Evolutionary conservation across 2,888 invertebrate genomes (phyloP).

Genomic region (Patella ulyssiponensis): DNA sequence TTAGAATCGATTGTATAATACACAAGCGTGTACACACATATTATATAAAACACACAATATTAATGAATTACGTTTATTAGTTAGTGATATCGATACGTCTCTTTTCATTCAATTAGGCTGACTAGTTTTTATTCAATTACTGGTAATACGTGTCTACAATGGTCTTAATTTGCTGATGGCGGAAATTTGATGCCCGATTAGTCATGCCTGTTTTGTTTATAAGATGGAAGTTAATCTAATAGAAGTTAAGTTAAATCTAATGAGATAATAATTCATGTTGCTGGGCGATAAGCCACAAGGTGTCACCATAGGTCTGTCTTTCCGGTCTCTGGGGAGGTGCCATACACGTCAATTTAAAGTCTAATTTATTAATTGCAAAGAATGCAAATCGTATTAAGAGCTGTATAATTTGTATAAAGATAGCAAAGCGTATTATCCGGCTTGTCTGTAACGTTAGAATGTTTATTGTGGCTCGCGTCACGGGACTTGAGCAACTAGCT

Average conservation of each 20-base stretch:
- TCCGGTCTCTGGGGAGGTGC: background rate
- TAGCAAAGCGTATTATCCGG: slow-evolving; percentile 45
- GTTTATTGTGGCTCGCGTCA: slow-evolving; percentile 29
- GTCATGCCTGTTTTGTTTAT: slow-evolving; percentile 9
- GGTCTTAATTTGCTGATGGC: no score
- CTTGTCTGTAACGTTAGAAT: slow-evolving; percentile 34
- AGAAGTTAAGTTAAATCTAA: slow-evolving; percentile 6
- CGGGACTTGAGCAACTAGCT: slow-evolving; percentile 30
- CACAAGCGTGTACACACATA: no score
- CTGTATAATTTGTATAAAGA: slow-evolving; percentile 54
- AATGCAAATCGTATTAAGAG: slow-evolving; percentile 56
- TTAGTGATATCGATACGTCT: no score
- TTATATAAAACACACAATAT: no score
- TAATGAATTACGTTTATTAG: no score
- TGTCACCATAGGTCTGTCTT: slow-evolving; percentile 1
- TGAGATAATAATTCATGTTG: slow-evolving; percentile 10
- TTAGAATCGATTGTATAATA: no score
- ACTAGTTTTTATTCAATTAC: no score
- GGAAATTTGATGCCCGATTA: slow-evolving; percentile 5
- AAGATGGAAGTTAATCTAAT: slow-evolving; percentile 9
- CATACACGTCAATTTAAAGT: slow-evolving; percentile 45
- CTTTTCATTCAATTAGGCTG: no score
- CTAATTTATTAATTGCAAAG: slow-evolving; percentile 60
- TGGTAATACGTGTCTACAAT: no score
- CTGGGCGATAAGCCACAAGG: slow-evolving; percentile 8